A percentile compares a stretch with the other conserved stretches of the same genome.
phyloP scores from a whole-genome alignment of 2,888 invertebrate genomes.

The Cerastoderma edule region DNA sequence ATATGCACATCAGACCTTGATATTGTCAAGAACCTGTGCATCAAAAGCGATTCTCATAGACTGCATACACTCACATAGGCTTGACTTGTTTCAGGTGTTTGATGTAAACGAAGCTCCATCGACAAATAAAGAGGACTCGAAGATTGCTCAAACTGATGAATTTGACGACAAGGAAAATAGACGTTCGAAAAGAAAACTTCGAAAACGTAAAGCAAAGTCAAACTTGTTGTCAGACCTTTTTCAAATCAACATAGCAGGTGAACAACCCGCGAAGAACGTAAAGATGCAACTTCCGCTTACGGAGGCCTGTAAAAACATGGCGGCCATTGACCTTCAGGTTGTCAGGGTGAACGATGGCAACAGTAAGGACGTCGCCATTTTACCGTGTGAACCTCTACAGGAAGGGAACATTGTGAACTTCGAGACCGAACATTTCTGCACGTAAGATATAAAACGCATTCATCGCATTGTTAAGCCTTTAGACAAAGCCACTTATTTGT shows the following conservation, averaged over 20 bases:
- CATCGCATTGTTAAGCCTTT: neutral
- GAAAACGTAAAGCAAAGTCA: neutral
- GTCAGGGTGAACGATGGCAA: slow-evolving; percentile 9
- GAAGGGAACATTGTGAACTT: slow-evolving; percentile 14
- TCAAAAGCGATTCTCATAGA: too few species aligned
- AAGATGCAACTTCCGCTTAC: slow-evolving; percentile 17
- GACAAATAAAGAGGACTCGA: too few species aligned
- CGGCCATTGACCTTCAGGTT: neutral
- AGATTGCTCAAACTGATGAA: too few species aligned
- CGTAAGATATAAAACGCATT: neutral
- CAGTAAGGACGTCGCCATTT: neutral
- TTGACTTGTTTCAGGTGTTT: too few species aligned
- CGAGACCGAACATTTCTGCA: slow-evolving; percentile 23
- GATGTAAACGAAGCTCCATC: too few species aligned
- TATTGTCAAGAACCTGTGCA: too few species aligned
- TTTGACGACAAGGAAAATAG: too few species aligned
- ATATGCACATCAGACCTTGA: too few species aligned
- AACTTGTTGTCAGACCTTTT: slow-evolving; percentile 16
- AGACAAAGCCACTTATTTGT: too few species aligned
- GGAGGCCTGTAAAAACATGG: neutral
- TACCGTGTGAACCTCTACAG: neutral
- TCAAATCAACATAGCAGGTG: slow-evolving; percentile 17
- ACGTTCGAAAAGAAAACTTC: too few species aligned
- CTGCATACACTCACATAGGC: neutral
- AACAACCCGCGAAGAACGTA: slow-evolving; percentile 21